Base-by-base conservation (phyloP, 1,140 invertebrate species). In the Argopecten irradians region DNA sequence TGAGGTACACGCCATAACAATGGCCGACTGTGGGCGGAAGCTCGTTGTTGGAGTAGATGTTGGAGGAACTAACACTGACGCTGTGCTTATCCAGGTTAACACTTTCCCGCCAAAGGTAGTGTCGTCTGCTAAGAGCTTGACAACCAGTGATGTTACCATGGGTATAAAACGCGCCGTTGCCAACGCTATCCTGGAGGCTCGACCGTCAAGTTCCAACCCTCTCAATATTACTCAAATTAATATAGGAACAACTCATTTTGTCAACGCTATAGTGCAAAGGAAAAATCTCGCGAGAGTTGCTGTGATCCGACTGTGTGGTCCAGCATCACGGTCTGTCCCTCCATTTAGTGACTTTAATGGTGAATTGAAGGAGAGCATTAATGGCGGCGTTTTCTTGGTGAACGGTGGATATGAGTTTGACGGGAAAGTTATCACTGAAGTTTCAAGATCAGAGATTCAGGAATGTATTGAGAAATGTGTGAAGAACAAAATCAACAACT, bases 201-300 rank as follows among this genome's bases (percentile, higher is more conserved):
- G 8, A n/a, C 55, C 55, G 22, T 83, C n/a, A 83, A 89, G 34
- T 35, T 90, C 7, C 87, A 91, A n/a, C 32, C 19, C 85, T 94
- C 5, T 85, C 86, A 7, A 87, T 93, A 71, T 71, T 7, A 87
- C 82, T 28, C 93, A 93, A 86, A 91, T 95, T 19, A 94, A 94
- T 86, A 94, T 95, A 41, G 94, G 94, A 22, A 95, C 94, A 14
- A 95, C 94, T 0, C 94, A 95, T 89, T 95, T 95, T 90, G 92
- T 95, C 5, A 95, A 95, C 86, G 94, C 94, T 32, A 91, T 94
- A 5, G 89, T 95, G 28, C 93, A 95, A 87, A 86, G 93, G 11
- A 92, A 92, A 89, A 84, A 90, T 85, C 88, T 95, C 34, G 90
- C 91, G 34, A 92, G 89, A 86, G 93, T 95, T 14, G 90, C 92